These are phyloP conservation scores for Sciaenops ocellatus DNA, from an alignment of 2,797 vertebrate species.

Conservation along the genomic window DNA sequence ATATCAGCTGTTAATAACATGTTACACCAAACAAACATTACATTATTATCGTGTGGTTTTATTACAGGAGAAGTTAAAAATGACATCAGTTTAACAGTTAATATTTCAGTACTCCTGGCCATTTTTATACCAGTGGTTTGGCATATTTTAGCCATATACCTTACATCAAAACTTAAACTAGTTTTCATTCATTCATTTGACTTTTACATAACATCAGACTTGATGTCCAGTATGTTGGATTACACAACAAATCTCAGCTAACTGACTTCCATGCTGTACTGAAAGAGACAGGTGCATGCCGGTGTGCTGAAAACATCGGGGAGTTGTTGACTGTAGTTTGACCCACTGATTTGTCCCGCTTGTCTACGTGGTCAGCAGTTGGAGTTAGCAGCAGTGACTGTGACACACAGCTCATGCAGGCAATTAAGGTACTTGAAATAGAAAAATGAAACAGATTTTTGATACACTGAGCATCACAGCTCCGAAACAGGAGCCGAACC, in stretches of 20 bases:
- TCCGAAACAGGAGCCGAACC: not conserved
- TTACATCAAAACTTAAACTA: too few species aligned
- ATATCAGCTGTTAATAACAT: too few species aligned
- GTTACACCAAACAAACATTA: too few species aligned
- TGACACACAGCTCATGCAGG: slow-evolving; percentile 13
- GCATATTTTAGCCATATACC: too few species aligned
- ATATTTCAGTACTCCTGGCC: too few species aligned
- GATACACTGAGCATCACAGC: not conserved
- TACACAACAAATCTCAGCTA: not conserved
- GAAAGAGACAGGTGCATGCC: not conserved
- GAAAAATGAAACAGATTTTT: not conserved
- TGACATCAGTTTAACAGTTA: too few species aligned
- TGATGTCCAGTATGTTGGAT: not conserved
- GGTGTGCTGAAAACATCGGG: not conserved
- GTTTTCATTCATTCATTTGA: too few species aligned
- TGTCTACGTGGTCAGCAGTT: not conserved
- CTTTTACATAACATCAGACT: not conserved
- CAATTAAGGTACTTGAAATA: slow-evolving; percentile 5
- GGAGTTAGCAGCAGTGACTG: not conserved
- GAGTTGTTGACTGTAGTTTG: not conserved
- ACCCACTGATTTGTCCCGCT: not conserved
- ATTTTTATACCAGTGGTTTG: too few species aligned
- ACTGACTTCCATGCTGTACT: not conserved
- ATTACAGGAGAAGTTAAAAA: too few species aligned
- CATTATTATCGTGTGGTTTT: too few species aligned